Conservation (phyloP, 2,888 invertebrate species). For the Nysson spinosus region DNA sequence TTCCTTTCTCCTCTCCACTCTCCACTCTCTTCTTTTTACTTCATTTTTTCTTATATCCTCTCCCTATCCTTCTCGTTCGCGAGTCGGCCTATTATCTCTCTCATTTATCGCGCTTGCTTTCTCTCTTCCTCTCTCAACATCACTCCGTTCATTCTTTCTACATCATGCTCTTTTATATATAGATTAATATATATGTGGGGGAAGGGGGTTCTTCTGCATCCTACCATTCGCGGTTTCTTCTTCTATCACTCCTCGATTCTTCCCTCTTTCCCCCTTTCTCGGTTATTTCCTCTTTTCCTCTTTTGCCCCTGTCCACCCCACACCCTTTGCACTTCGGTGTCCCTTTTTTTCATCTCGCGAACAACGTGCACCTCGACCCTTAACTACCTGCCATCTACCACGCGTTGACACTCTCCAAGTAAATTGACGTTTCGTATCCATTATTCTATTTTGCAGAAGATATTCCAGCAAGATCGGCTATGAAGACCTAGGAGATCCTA, state of each 20-base stretch:
- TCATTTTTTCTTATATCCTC: slow-evolving; percentile 25
- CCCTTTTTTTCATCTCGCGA: slow-evolving; percentile 41
- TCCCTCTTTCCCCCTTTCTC: slow-evolving; percentile 41
- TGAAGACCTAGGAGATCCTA: neutral
- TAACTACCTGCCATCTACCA: slow-evolving; percentile 30
- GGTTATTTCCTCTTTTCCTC: slow-evolving; percentile 40
- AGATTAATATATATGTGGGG: neutral
- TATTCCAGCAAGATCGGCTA: neutral
- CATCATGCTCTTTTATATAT: slow-evolving; percentile 27
- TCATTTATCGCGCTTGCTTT: slow-evolving; percentile 59
- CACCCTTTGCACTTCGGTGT: slow-evolving; percentile 40
- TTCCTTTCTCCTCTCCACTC: slow-evolving; percentile 35
- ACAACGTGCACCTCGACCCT: slow-evolving; percentile 44
- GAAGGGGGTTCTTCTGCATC: slow-evolving; percentile 4
- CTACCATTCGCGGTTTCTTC: slow-evolving; percentile 3
- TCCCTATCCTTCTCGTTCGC: slow-evolving; percentile 39
- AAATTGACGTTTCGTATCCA: slow-evolving; percentile 61
- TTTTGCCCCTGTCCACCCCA: slow-evolving; percentile 33
- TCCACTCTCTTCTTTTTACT: slow-evolving; percentile 30
- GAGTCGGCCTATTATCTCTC: slow-evolving; percentile 59
- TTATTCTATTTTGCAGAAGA: slow-evolving; percentile 21
- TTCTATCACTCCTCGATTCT: neutral
- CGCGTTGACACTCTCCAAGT: slow-evolving; percentile 59
- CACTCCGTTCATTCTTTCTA: slow-evolving; percentile 21
- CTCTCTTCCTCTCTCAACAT: slow-evolving; percentile 36